phyloP scores from a whole-genome alignment of 2,888 invertebrate species.

The Malacosoma neustria region DNA sequence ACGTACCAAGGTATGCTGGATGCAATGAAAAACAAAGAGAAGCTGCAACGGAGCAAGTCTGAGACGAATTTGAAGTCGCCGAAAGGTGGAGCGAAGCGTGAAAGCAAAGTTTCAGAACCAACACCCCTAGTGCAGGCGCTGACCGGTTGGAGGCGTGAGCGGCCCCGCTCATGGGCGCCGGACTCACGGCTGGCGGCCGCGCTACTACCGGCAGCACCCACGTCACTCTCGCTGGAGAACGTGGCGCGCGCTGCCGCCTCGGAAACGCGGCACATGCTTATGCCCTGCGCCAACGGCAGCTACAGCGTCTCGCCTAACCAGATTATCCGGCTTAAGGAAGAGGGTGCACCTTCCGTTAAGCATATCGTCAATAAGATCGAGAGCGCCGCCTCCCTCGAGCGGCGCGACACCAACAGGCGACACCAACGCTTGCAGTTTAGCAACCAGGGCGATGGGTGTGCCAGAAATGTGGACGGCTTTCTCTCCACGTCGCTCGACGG shows the following conservation, averaged over 20 bases:
- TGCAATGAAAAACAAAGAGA: conserved; percentile 96
- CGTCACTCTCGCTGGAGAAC: conserved; percentile 81
- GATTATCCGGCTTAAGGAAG: conserved; percentile 86
- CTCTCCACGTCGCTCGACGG: conserved; percentile 18
- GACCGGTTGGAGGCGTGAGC: conserved; percentile 53
- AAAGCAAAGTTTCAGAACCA: conserved; percentile 76
- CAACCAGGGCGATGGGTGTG: conserved; percentile 24
- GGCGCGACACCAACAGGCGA: conserved; percentile 34
- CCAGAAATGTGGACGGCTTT: conserved; percentile 22
- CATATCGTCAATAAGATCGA: conserved; percentile 85
- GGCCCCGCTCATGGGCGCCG: conserved; percentile 85
- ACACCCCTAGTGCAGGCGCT: conserved; percentile 77
- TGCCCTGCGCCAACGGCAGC: conserved; percentile 90
- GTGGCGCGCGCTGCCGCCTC: conserved; percentile 50
- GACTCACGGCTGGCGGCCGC: conserved; percentile 77
- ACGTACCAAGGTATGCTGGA: conserved; percentile 97
- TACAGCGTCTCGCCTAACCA: conserved; percentile 95
- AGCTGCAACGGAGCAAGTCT: conserved; percentile 93
- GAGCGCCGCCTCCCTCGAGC: conserved; percentile 51
- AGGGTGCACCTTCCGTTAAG: conserved; percentile 77
- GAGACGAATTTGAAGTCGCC: conserved; percentile 91
- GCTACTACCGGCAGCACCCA: conserved; percentile 75
- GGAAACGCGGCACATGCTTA: conserved; percentile 84
- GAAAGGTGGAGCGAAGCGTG: conserved; percentile 69
- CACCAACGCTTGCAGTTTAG: conserved; percentile 40